phyloP scores from a whole-genome alignment of 1,140 invertebrate species.

The Goniozus legneri region DNA sequence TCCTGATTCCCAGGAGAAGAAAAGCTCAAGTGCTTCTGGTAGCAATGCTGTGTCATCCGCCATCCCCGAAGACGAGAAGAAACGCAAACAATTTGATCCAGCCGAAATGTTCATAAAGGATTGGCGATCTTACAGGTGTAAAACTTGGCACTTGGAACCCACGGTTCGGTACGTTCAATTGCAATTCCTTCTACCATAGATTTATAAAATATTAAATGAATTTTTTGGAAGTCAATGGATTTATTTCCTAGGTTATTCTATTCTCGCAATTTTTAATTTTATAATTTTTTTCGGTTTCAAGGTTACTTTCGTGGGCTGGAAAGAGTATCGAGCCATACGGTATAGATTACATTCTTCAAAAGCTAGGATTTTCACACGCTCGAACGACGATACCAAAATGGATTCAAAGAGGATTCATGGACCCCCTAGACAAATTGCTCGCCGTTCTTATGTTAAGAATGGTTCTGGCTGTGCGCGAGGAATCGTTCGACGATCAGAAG shows the following conservation, averaged over 20 bases:
- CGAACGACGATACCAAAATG: conserved; percentile 98
- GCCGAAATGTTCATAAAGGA: conserved; percentile 73
- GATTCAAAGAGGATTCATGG: conserved; percentile 96
- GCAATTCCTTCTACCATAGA: not conserved
- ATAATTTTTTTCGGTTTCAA: conserved; percentile 37
- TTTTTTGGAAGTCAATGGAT: no score
- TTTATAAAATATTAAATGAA: not conserved
- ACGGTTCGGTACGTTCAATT: conserved; percentile 74
- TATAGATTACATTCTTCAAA: conserved; percentile 95
- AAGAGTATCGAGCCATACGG: conserved; percentile 96
- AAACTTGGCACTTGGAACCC: conserved; percentile 97
- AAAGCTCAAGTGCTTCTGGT: conserved; percentile 21
- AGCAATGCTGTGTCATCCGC: conserved; percentile 20
- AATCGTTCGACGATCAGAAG: conserved; percentile 36
- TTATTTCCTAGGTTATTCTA: not conserved
- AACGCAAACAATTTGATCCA: conserved; percentile 54
- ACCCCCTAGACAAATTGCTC: conserved; percentile 86
- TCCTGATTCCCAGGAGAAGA: conserved; percentile 47
- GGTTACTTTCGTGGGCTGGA: conserved; percentile 90
- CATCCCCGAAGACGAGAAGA: conserved; percentile 48
- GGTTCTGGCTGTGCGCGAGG: conserved; percentile 52
- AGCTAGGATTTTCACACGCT: conserved; percentile 94
- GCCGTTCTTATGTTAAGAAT: conserved; percentile 69
- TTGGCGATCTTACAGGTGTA: conserved; percentile 89
- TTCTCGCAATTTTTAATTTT: not conserved